Evolutionary conservation across 92 coral and sea anemone genomes (phyloP).

Genomic region (Epizoanthus illoricatus): DNA sequence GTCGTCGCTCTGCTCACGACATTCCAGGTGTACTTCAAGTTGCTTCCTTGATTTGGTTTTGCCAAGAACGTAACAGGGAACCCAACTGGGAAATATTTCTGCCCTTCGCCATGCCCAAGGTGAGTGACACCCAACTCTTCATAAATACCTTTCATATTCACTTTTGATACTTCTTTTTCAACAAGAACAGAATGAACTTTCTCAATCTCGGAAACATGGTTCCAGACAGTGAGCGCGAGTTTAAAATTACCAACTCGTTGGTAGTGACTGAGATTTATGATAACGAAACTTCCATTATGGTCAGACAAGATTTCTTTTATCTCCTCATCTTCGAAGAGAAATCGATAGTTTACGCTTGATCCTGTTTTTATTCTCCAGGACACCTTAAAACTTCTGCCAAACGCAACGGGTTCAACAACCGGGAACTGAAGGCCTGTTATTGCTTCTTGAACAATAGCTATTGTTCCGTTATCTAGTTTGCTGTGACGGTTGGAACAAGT

Average conservation of each 20-base stretch:
- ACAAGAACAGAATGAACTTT: not conserved
- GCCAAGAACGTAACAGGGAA: conserved; percentile 45
- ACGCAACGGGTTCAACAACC: conserved; percentile 42
- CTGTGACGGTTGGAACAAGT: conserved; percentile 25
- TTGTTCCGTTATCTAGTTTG: not conserved
- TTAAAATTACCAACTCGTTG: not conserved
- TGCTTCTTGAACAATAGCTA: conserved; percentile 46
- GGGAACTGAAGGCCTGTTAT: conserved; percentile 41
- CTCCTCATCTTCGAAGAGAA: conserved; percentile 1
- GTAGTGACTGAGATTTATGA: not conserved
- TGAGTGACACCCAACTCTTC: conserved; percentile 8
- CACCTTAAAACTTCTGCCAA: conserved; percentile 51
- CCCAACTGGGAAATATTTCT: conserved; percentile 50
- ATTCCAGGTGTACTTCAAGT: conserved; percentile 41
- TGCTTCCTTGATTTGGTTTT: conserved; percentile 22
- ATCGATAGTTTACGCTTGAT: conserved; percentile 40
- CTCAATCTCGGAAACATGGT: not conserved
- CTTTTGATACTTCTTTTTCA: conserved; percentile 32
- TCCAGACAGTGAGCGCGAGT: not conserved
- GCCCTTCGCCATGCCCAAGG: conserved; percentile 47
- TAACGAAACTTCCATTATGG: conserved; percentile 2
- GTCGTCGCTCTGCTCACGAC: conserved; percentile 5
- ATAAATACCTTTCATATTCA: conserved; percentile 30
- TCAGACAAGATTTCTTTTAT: not conserved
- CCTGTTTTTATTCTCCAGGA: conserved; percentile 51